Evolutionary conservation across 2,888 invertebrate genomes (phyloP), one percentile per base, ranked within the genome.

Genomic region (Epirrita christyi): DNA sequence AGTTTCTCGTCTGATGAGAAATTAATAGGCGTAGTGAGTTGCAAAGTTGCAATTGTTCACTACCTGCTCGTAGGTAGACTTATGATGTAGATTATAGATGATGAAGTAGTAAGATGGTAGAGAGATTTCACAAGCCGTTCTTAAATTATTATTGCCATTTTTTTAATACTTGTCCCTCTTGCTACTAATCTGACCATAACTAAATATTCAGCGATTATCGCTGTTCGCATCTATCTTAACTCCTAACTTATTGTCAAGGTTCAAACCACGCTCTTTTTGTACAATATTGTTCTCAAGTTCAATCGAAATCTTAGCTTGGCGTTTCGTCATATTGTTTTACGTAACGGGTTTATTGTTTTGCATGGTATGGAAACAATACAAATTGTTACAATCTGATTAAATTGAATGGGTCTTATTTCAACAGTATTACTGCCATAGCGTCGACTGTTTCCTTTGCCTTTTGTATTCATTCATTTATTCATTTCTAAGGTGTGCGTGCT

Each of bases 1-100:
- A 37, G 55, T 59, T 59, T 59, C 59, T 59, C 45, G 42, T 11
- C 55, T 59, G 55, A 59, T 59, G 55, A 42, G 46, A 32, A 44
- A 43, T 59, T 59, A 55, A n/a, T 34, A 38, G 48, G 28, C 44
- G 59, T 41, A 44, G 59, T 47, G 28, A 34, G 21, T 55, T 50
- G 55, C 34, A 51, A 51, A 55, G 29, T 49, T 53, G 21, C 40
- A 2, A 51, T 45, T 50, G 47, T 42, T 42, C 41, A 45, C 36
- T 28, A 36, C 53, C 50, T 13, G 14, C n/a, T 11, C 36, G 11
- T 11, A 38, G 6, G 6, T 3, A 14, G 11, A 1, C 14, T 38
- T 6, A 32, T 6, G 10, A n/a, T n/a, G n/a, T n/a, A n/a, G n/a
- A n/a, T n/a, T n/a, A n/a, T n/a, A n/a, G n/a, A n/a, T n/a, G n/a